A percentile compares a stretch with the other conserved stretches of the same genome.
Conservation (phyloP, 2,797 vertebrate genomes). For the Anguilla marmorata region DNA sequence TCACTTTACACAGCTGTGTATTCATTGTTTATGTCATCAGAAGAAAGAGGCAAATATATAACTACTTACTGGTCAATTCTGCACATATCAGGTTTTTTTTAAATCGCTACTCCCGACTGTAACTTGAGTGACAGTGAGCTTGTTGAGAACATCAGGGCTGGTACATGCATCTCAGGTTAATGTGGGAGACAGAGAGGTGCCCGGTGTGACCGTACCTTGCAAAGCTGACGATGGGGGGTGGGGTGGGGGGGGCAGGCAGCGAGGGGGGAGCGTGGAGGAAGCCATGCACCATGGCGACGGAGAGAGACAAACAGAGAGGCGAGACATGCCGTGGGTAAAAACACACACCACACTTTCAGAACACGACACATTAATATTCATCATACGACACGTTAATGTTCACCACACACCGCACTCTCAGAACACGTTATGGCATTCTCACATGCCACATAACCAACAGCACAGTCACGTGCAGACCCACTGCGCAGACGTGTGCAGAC, state of each 20-base stretch:
- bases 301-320: constrained; percentile 23
- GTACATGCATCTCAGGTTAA: background rate
- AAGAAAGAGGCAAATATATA: too few relatives aligned
- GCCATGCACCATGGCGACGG: background rate
- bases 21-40: too few relatives aligned
- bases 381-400: background rate
- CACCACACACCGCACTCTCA: background rate
- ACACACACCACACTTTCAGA: background rate
- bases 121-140: background rate
- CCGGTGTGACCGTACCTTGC: constrained; percentile 68
- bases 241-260: constrained; percentile 52
- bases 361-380: background rate
- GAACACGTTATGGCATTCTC: too few relatives aligned
- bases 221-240: constrained; percentile 65
- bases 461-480: background rate
- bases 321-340: background rate
- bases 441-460: background rate
- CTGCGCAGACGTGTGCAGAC: too few relatives aligned
- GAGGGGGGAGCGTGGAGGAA: constrained; percentile 40
- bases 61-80: background rate
- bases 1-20: too few relatives aligned
- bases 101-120: background rate
- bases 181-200: background rate
- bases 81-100: background rate
- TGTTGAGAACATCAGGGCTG: background rate